phyloP scores from a whole-genome alignment of 2,888 invertebrate genomes.

The Cenopis cana region DNA sequence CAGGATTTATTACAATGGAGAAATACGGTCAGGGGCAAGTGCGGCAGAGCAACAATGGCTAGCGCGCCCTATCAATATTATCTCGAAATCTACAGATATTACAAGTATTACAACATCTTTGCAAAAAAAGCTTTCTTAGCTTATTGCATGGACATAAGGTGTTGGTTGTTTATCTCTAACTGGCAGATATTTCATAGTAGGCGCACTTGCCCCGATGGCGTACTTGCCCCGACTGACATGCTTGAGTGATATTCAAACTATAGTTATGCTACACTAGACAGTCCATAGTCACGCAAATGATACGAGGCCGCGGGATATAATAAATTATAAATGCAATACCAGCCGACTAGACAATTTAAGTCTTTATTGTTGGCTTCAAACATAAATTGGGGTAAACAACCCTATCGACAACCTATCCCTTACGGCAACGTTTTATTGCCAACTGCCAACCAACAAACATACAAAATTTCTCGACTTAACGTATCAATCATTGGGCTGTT shows the following conservation, averaged over 20 bases:
- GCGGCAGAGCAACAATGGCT: too few species aligned
- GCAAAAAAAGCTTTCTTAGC: too few species aligned
- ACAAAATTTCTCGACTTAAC: not conserved
- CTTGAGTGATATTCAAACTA: conserved; percentile 69
- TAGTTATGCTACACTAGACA: conserved; percentile 47
- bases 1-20: conserved; percentile 68
- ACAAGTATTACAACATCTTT: too few species aligned
- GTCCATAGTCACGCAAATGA: conserved; percentile 72
- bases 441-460: not conserved
- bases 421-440: conserved; percentile 11
- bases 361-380: conserved; percentile 20
- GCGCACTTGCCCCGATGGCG: too few species aligned
- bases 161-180: too few species aligned
- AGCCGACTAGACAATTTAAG: conserved; percentile 79
- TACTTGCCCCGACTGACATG: conserved; percentile 35
- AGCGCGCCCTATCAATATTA: too few species aligned
- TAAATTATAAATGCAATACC: conserved; percentile 82
- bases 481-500: conserved; percentile 3
- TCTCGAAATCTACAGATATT: too few species aligned
- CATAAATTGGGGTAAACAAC: conserved; percentile 13
- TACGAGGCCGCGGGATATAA: conserved; percentile 61
- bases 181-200: too few species aligned
- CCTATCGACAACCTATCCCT: not conserved
- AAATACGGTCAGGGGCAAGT: conserved; percentile 57
- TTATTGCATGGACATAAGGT: too few species aligned